Evolutionary conservation across 2,113 vertebrate genomes (phyloP), one percentile per base, ranked within the genome.

Genomic region (Sakesphorus luctuosus): DNA sequence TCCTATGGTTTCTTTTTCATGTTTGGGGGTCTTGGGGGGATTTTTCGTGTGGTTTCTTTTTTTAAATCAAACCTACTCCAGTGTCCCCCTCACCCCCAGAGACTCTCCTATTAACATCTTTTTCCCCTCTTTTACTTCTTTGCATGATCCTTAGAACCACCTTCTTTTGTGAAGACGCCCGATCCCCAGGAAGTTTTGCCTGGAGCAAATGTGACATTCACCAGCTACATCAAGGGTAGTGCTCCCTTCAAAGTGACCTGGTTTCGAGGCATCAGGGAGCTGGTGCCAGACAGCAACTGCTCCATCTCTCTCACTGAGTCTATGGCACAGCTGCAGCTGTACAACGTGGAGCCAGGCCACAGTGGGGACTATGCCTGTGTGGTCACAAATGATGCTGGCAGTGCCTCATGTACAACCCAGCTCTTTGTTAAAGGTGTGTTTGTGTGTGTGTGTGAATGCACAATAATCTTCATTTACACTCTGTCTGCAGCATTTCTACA

Each of bases 341-440:
- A 97, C 67, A 98, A 98, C 0, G 98, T 99, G 86, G 98, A 98
- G 71, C 96, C 97, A 13, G 96, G 97, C 55, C 98, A 99, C 62
- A 98, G 98, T 3, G 99, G 99, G 84, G 99, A 99, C 89, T 99
- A 99, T 72, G 99, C 99, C 36, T 99, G 99, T 11, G 98, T 99
- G 21, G 98, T 99, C 80, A 98, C 98, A 40, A 99, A 99, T 47
- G 99, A 99, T 14, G 99, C 99, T 25, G 99, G 99, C n/a, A 99
- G 98, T 71, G 98, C 99, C 78, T 99, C 98, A 52, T 99, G 98
- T 79, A 98, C 99, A 18, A 98, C 98, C 10, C 98, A 98, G 50
- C 98, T 99, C 76, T 98, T 98, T 96, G 98, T 99, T 88, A 99
- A 99, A 99, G 99, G 99, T 99, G 97, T 91, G 98, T 98, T 78